Percentiles rank a stretch among this genome's conserved stretches.
These are phyloP conservation scores for Pseudonaja textilis DNA, from an alignment of 2,113 vertebrate species.

Conservation along the genomic window DNA sequence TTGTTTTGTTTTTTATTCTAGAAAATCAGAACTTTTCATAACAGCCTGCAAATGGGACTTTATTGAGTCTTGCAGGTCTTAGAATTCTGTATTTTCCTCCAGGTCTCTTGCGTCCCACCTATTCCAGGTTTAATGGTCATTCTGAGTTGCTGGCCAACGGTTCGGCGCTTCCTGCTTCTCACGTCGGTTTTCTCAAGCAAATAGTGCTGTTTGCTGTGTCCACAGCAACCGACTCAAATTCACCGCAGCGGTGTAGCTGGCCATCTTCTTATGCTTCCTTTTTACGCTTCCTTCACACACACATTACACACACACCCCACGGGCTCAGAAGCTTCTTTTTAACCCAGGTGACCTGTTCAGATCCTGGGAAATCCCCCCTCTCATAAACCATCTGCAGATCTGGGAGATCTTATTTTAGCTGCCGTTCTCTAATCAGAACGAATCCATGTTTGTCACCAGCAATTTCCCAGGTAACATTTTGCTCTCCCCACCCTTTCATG, in stretches of 20 bases:
- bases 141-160: background rate
- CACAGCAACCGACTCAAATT: background rate
- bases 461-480: background rate
- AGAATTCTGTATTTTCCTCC: background rate
- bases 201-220: constrained; percentile 20
- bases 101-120: background rate
- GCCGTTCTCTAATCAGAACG: background rate
- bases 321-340: background rate
- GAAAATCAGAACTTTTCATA: background rate
- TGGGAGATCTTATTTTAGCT: too few species aligned
- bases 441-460: background rate
- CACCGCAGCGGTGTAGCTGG: background rate
- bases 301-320: background rate
- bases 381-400: background rate
- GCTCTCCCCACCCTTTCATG: background rate
- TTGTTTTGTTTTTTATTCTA: background rate
- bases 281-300: background rate
- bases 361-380: background rate
- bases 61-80: background rate
- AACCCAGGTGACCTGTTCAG: background rate
- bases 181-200: background rate
- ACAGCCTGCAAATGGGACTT: background rate
- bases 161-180: background rate
- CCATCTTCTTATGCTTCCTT: background rate
- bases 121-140: background rate